A percentile compares a stretch with the other conserved stretches of the same genome.
These are phyloP conservation scores for Volucella inflata DNA, from an alignment of 2,888 invertebrate species.

Conservation along the genomic window DNA sequence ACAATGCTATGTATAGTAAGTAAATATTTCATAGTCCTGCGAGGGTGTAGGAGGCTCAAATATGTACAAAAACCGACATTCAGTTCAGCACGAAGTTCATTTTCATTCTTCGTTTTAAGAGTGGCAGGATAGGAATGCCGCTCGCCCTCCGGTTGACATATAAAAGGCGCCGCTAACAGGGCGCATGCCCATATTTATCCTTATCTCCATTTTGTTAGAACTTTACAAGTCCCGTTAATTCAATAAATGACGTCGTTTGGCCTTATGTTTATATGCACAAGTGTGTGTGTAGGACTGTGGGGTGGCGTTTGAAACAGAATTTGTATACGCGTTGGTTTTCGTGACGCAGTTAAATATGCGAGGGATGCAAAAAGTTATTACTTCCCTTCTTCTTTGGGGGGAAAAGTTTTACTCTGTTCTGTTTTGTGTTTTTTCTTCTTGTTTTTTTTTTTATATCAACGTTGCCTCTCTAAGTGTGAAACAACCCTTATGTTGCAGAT, in stretches of 20 bases:
- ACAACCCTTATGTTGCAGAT: slow-evolving; percentile 25
- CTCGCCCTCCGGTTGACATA: slow-evolving; percentile 47
- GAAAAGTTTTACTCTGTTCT: slow-evolving; percentile 30
- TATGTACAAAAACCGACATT: slow-evolving; percentile 3
- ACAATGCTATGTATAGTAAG: slow-evolving; percentile 15
- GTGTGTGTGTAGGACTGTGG: background rate
- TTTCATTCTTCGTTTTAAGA: slow-evolving; percentile 39
- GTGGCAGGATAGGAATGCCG: slow-evolving; percentile 1
- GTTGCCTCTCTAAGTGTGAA: background rate
- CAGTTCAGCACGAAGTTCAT: slow-evolving; percentile 47
- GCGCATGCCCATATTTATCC: slow-evolving; percentile 71
- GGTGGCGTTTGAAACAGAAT: slow-evolving; percentile 30
- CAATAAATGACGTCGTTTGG: slow-evolving; percentile 70
- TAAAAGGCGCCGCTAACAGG: slow-evolving; percentile 62
- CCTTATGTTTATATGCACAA: slow-evolving; percentile 51
- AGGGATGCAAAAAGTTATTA: slow-evolving; percentile 50
- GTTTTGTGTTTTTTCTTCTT: slow-evolving; percentile 7
- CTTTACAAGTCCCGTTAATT: slow-evolving; percentile 57
- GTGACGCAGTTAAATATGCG: slow-evolving; percentile 59
- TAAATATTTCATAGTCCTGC: slow-evolving; percentile 37
- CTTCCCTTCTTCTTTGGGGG: slow-evolving; percentile 42
- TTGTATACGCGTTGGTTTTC: slow-evolving; percentile 50
- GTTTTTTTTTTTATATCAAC: slow-evolving; percentile 5
- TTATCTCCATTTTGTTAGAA: slow-evolving; percentile 59
- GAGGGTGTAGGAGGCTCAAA: slow-evolving; percentile 2